Base-by-base conservation (phyloP, 2,113 vertebrate species). In the Leptocoma aspasia region DNA sequence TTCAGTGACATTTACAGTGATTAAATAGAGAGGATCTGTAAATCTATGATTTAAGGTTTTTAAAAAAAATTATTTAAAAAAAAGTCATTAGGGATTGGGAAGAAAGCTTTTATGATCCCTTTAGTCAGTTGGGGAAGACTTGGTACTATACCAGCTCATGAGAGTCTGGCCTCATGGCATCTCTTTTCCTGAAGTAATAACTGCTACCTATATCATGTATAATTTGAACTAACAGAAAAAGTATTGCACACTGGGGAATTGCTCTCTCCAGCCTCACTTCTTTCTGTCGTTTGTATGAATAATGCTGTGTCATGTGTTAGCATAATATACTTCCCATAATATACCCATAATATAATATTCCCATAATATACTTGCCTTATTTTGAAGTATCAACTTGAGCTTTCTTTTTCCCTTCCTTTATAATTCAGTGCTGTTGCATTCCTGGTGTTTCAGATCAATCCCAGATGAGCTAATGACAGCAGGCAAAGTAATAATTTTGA, bases 191-290 rank as follows among this genome's bases (percentile, higher is more conserved):
- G 72, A 47, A 89, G 50, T 82, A 91, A 52, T 64, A 86, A 78
- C 59, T 87, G 66, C 86, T 96, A 24, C 37, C 61, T 76, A 13
- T 80, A 77, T 77, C 35, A 64, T 59, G 47, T 91, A 9, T 80
- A 91, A 53, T 68, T 76, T 83, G 81, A 84, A 39, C 50, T 84
- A 86, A 89, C 64, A 24, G 69, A 72, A 71, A 86, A 96, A 63
- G 54, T 86, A 96, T 92, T 97, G 65, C 64, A 72, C 94, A 15
- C 41, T 37, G 50, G 91, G 92, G 91, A 97, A 47, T 81, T 83
- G 52, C 54, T 92, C 86, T 86, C 91, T 95, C 87, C 75, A 95
- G 85, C 57, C 42, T 76, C 69, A 47, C 80, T 92, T 89, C 72
- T 66, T 88, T 75, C 86, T 93, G 79, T 93, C 92, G 77, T 92